phyloP scores from a whole-genome alignment of 92 coral and sea anemone genomes.

The Pocillopora meandrina region DNA sequence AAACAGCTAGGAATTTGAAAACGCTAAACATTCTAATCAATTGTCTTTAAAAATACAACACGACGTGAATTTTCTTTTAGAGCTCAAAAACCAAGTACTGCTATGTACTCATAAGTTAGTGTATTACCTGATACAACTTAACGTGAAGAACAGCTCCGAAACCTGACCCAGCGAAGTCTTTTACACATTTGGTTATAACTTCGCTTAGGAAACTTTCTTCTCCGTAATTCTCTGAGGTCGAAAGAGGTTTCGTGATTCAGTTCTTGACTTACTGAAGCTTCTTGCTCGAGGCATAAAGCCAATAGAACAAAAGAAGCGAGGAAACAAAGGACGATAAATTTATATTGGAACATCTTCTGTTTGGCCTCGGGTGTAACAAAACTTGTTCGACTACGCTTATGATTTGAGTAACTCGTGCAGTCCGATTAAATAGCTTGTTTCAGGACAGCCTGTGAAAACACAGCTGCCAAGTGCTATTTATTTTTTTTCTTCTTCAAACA shows the following conservation, averaged over 20 bases:
- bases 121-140: conserved; percentile 9
- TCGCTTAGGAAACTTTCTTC: background rate
- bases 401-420: background rate
- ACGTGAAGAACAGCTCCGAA: background rate
- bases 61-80: no score
- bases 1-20: no score
- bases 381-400: background rate
- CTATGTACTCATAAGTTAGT: background rate
- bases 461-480: conserved; percentile 13
- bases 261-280: no score
- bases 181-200: background rate
- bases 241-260: background rate
- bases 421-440: background rate
- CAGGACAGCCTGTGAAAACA: conserved; percentile 8
- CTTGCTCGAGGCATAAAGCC: conserved; percentile 1
- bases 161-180: conserved; percentile 6
- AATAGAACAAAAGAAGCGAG: background rate
- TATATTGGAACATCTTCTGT: background rate
- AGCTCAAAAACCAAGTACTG: background rate
- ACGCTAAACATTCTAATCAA: no score
- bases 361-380: background rate
- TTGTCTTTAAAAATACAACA: no score
- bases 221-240: background rate
- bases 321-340: background rate
- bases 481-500: conserved; percentile 3